Base-by-base conservation (phyloP, 2,113 vertebrate genomes). In the Isichthys henryi region DNA sequence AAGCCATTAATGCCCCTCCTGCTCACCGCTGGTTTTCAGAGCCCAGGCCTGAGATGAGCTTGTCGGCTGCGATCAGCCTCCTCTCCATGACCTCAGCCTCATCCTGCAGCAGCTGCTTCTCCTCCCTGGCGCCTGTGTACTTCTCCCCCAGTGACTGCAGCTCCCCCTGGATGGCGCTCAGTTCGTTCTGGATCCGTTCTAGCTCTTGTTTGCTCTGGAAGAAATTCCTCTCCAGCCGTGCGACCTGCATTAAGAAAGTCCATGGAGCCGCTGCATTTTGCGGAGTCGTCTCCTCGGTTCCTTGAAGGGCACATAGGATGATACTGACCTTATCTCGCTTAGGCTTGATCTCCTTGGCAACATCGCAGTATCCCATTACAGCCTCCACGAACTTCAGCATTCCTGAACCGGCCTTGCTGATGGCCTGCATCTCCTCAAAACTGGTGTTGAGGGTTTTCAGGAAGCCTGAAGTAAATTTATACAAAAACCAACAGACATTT, bases 301-400 rank as follows among this genome's bases (percentile, higher is more conserved):
- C 19, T 19, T 5, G 0, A 7, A 80, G 45, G 21, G n/a, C 27
- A 39, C 50, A 52, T 9, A 56, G n/a, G 3, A n/a, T 5, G 17
- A 50, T 56, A 82, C 45, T 35, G 77, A 99, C 98, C 98, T 98
- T 98, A 1, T 99, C 97, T 94, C 97, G 96, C 87, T 99, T 99
- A 0, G 98, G 98, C 93, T 98, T 98, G 93, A 99, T 97, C 88
- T 98, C 97, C 88, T 92, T 95, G 70, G 97, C 95, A 39, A 98
- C 97, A 0, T 99, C 97, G 85, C 97, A 99, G 94, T 99, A 99
- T 90, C 97, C 96, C 94, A 99, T 96, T 35, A 98, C 96, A 2
- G 98, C 98, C 88, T 98, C 97, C 0, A 99, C 98, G 91, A 99
- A 99, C 91, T 98, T 98, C 21, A 99, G 91, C 98, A 99, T 98